A percentile compares a stretch with the other conserved stretches of the same genome.
Evolutionary conservation across 2,888 invertebrate genomes (phyloP).

Genomic region (Orthosia incerta): DNA sequence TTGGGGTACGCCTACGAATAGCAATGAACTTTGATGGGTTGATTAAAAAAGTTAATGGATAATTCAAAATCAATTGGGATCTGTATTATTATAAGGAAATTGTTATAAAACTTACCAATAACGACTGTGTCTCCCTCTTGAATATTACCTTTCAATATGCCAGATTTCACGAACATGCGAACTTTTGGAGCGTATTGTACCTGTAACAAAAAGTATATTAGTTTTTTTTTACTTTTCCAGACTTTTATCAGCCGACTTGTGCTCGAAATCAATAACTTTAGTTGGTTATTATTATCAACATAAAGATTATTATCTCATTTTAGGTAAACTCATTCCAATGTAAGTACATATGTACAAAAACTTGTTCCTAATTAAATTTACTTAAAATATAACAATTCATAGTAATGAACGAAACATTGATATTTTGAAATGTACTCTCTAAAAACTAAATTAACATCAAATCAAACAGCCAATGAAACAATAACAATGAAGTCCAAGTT

Average conservation of each 20-base stretch:
- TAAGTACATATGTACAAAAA: no score
- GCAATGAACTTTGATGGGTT: constrained; percentile 39
- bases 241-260: neutral
- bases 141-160: constrained; percentile 75
- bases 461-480: neutral
- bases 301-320: no score
- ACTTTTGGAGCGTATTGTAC: constrained; percentile 98
- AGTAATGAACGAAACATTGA: no score
- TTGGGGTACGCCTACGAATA: constrained; percentile 32
- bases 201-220: constrained; percentile 85
- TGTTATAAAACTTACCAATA: constrained; percentile 74
- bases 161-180: constrained; percentile 90
- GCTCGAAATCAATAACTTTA: no score
- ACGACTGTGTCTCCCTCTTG: constrained; percentile 83
- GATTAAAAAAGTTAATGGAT: constrained; percentile 43
- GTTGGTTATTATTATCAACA: no score
- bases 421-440: no score
- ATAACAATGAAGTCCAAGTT: neutral
- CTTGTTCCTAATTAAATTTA: no score
- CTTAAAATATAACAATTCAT: no score
- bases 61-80: constrained; percentile 30
- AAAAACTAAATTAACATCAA: constrained; percentile 1
- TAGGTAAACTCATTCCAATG: no score
- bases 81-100: neutral
- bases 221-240: constrained; percentile 5